A percentile compares a stretch with the other conserved stretches of the same genome.
Conservation (phyloP, 2,797 vertebrate genomes). For the Etheostoma nigrum region DNA sequence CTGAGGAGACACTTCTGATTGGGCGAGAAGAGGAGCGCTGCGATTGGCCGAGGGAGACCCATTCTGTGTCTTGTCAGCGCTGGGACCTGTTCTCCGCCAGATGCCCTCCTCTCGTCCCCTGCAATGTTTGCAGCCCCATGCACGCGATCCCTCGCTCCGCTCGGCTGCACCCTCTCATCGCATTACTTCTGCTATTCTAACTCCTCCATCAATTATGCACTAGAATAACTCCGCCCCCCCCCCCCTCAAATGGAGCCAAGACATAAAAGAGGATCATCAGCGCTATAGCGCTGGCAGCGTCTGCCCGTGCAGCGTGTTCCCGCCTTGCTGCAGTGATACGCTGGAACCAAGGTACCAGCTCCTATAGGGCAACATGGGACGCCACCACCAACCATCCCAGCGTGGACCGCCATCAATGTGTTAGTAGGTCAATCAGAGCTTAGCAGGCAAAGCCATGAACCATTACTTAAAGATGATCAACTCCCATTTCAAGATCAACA, state of each 20-base stretch:
- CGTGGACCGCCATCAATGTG: constrained; percentile 2
- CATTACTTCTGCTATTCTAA: constrained; percentile 99
- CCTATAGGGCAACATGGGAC: constrained; percentile 9
- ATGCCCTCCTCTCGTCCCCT: constrained; percentile 85
- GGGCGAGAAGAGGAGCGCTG: constrained; percentile 47
- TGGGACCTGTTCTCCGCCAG: constrained; percentile 78
- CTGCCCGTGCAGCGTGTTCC: constrained; percentile 81
- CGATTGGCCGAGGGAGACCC: constrained; percentile 74
- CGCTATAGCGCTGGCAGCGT: constrained; percentile 87
- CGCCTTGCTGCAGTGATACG: constrained; percentile 81
- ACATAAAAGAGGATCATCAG: constrained; percentile 93
- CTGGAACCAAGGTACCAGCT: constrained; percentile 59
- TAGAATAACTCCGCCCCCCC: constrained; percentile 95
- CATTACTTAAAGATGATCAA: background rate
- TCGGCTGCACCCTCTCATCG: constrained; percentile 88
- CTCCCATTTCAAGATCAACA: background rate
- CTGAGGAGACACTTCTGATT: constrained; percentile 55
- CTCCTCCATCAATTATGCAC: constrained; percentile 99
- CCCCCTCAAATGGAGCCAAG: constrained; percentile 82
- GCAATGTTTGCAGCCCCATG: constrained; percentile 84
- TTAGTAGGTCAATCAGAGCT: constrained; percentile 51
- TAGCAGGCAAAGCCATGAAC: background rate
- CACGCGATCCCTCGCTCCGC: constrained; percentile 85
- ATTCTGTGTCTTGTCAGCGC: constrained; percentile 70
- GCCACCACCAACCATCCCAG: constrained; percentile 20